A percentile compares a stretch with the other conserved stretches of the same genome.
Evolutionary conservation across 2,113 vertebrate species (phyloP).

Genomic region (Numida meleagris): DNA sequence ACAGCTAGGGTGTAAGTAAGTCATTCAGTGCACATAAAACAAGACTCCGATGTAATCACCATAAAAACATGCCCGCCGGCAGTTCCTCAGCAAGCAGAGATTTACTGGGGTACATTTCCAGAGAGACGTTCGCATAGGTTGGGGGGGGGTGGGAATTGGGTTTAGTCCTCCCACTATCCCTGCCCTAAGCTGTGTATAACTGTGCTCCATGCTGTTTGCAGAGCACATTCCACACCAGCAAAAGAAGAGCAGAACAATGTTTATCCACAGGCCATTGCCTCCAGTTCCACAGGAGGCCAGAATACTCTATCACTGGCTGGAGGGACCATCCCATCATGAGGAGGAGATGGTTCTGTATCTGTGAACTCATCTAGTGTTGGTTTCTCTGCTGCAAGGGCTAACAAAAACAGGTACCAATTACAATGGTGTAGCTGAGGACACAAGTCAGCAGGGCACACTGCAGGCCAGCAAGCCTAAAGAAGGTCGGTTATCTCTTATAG

Average conservation of each 20-base stretch:
- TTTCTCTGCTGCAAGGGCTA: not conserved
- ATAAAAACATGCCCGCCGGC: slow-evolving; percentile 53
- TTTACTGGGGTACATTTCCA: slow-evolving; percentile 52
- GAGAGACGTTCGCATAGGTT: not conserved
- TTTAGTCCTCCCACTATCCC: not conserved
- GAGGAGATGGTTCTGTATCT: not conserved
- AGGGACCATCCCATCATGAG: not conserved
- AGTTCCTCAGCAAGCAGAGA: slow-evolving; percentile 49
- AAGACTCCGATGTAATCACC: slow-evolving; percentile 30
- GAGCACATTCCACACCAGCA: not conserved
- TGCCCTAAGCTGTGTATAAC: not conserved
- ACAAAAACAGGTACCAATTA: not conserved
- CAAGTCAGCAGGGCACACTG: not conserved
- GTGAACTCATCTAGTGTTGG: not conserved
- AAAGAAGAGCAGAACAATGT: rapidly evolving
- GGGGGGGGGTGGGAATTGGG: not conserved
- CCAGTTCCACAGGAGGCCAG: not conserved
- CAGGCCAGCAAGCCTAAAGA: not conserved
- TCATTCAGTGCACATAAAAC: slow-evolving; percentile 49
- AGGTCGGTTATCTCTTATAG: slow-evolving; percentile 6
- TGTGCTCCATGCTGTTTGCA: not conserved
- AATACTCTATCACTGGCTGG: not conserved
- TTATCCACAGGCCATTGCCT: not conserved
- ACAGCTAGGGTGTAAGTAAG: slow-evolving; percentile 60
- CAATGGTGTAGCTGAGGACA: not conserved